Conservation (phyloP, 1,140 invertebrate species). For the Himalopsyche phryganea region DNA sequence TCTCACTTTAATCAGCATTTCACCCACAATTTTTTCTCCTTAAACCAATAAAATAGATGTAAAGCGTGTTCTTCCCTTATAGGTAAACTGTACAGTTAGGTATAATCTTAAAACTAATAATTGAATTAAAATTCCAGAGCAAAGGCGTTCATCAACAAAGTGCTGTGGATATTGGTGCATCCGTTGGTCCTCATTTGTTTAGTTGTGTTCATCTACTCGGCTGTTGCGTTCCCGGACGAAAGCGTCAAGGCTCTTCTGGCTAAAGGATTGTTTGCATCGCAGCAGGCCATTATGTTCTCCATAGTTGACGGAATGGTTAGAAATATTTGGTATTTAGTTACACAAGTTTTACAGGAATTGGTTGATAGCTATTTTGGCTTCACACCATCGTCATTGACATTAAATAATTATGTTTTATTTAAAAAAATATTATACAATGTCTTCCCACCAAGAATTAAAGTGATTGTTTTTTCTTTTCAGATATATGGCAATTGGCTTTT, state of each 20-base stretch:
- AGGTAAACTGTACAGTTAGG: too few relatives aligned
- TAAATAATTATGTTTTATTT: constrained; percentile 1
- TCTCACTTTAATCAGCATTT: too few relatives aligned
- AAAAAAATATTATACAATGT: too few relatives aligned
- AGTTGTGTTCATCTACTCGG: constrained; percentile 60
- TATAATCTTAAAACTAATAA: too few relatives aligned
- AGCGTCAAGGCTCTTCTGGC: constrained; percentile 45
- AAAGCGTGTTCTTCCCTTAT: too few relatives aligned
- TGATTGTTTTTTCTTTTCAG: constrained; percentile 39
- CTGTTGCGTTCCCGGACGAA: constrained; percentile 61
- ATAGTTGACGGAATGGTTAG: constrained; percentile 74
- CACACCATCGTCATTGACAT: too few relatives aligned
- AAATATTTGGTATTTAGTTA: constrained; percentile 5
- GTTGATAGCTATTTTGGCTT: too few relatives aligned
- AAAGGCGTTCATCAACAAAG: constrained; percentile 42
- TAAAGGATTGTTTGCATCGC: constrained; percentile 60
- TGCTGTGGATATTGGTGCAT: constrained; percentile 65
- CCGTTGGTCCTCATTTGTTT: constrained; percentile 63
- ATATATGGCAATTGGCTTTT: constrained; percentile 67
- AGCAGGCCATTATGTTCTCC: constrained; percentile 74
- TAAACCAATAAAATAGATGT: too few relatives aligned
- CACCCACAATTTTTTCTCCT: too few relatives aligned
- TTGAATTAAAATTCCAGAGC: too few relatives aligned
- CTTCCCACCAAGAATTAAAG: too few relatives aligned
- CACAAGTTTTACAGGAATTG: constrained; percentile 6